Base-by-base conservation (phyloP, 2,888 invertebrate species). In the Eudemis profundana region DNA sequence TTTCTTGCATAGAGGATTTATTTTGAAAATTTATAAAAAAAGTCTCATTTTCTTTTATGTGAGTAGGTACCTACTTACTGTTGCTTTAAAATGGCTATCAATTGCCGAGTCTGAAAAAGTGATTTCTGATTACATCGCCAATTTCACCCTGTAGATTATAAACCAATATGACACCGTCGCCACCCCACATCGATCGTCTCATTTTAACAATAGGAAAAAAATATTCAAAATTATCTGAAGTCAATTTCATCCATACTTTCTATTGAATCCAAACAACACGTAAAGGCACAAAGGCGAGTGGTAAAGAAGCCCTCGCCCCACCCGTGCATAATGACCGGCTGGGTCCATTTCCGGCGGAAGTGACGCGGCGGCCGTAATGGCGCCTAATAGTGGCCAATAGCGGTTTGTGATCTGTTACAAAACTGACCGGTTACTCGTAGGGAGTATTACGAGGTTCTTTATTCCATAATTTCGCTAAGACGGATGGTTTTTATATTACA, bases 261-360 rank as follows among this genome's bases (percentile, higher is more conserved):
- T n/a, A 56, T 56, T 56, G 54, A 56, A 19, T 29, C 27, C 8
- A 27, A 10, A 44, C 29, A 44, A 51, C 36, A 36, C 33, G 23
- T 15, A 36, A 27, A 61, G 38, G 21, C 14, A 57, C 15, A 36
- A 56, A 27, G 29, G 33, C 17, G 23, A 14, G 14, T 27, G 29
- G 8, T 23, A 42, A 42, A 50, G 21, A 38, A 29, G 29, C 19
- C 60, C 19, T 27, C 53, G 7, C 14, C 49, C 47, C 51, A 10
- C 2, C 10, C 21, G 27, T 8, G n/a, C 49, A 49, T 60, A 63
- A 60, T 67, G 66, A 51, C 60, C 67, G 56, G 61, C 29, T 51
- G 44, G 59, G 51, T 61, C 67, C 71, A 69, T 68, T 68, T 69
- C 70, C 68, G 61, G 57, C 69, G 71, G 72, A 70, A 69, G 57